Base-by-base conservation (phyloP, 2,113 vertebrate species). In the Delphinus delphis region DNA sequence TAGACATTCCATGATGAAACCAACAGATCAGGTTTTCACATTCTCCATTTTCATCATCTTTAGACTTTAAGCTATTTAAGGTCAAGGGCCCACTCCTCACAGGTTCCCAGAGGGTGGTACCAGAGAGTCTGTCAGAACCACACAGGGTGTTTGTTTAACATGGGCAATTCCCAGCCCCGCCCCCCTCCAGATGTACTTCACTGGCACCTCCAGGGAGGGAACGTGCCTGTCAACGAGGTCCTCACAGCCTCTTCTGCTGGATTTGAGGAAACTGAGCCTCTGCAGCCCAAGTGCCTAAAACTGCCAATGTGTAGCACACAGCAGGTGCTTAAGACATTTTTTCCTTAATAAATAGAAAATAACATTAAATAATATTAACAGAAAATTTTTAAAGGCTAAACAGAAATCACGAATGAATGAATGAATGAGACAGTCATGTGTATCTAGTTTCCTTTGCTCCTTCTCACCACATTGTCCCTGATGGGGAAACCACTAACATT, bases 151-250 rank as follows among this genome's bases (percentile, higher is more conserved):
- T 55, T 55, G 36, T 70, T 80, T 65, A 79, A 82, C n/a, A 58
- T 13, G 12, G 65, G 36, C 25, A 10, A 23, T 38, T 17, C 36
- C 50, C 82, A 62, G 47, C n/a, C 55, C 17, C 68, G 38, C 28
- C 28, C 50, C 50, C 50, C 50, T 53, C 38, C 21, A 14, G 33
- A 47, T 4, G 15, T 23, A 2, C 33, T 60, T 20, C 70, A 33
- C 23, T 1, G 0, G 41, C 44, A 5, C 44, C 68, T 63, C 12
- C 8, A 0, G 23, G 20, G 5, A 41, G 28, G 25, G 21, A 68
- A 15, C 20, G 23, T 20, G 67, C 12, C 15, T 65, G 47, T 53
- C 55, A 26, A 12, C 0, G 6, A 17, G 44, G 13, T 23, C 47
- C 13, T 33, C 6, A 6, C 2, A 26, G 13, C 65, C 15, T 67